Percentiles rank a stretch among this genome's conserved stretches.
Evolutionary conservation across 2,888 invertebrate species (phyloP).

Genomic region (Agriopis marginaria): DNA sequence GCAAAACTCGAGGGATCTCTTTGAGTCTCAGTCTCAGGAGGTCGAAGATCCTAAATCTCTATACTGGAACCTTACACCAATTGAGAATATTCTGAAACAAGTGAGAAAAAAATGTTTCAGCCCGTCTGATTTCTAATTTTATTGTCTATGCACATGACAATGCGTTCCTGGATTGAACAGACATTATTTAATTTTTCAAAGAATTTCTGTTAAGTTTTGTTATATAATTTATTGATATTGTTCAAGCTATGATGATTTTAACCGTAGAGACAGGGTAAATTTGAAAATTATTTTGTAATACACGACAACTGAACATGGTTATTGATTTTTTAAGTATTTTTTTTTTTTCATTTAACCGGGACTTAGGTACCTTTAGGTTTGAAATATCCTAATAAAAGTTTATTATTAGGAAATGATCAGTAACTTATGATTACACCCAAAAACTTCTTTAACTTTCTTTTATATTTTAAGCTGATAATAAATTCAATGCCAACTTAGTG

Average conservation of each 20-base stretch:
- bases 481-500: constrained; percentile 28
- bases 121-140: constrained; percentile 64
- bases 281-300: constrained; percentile 51
- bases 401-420: not conserved
- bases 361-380: constrained; percentile 5
- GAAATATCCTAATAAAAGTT: not conserved
- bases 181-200: constrained; percentile 47
- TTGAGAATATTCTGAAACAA: constrained; percentile 70
- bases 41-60: constrained; percentile 60
- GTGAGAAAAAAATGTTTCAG: constrained; percentile 74
- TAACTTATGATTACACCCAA: not conserved
- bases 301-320: constrained; percentile 31
- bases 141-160: too few relatives aligned
- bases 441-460: not conserved
- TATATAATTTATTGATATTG: constrained; percentile 54
- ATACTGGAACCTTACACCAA: constrained; percentile 73
- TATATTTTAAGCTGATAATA: constrained; percentile 30
- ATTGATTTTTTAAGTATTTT: constrained; percentile 14
- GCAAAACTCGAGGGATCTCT: constrained; percentile 73
- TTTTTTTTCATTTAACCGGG: constrained; percentile 12
- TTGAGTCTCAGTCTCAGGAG: constrained; percentile 76
- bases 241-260: constrained; percentile 50
- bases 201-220: constrained; percentile 50
- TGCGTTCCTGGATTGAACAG: constrained; percentile 40
- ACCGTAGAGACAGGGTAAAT: constrained; percentile 77